Evolutionary conservation across 2,797 vertebrate genomes (phyloP).

Genomic region (Phataginus tricuspis): DNA sequence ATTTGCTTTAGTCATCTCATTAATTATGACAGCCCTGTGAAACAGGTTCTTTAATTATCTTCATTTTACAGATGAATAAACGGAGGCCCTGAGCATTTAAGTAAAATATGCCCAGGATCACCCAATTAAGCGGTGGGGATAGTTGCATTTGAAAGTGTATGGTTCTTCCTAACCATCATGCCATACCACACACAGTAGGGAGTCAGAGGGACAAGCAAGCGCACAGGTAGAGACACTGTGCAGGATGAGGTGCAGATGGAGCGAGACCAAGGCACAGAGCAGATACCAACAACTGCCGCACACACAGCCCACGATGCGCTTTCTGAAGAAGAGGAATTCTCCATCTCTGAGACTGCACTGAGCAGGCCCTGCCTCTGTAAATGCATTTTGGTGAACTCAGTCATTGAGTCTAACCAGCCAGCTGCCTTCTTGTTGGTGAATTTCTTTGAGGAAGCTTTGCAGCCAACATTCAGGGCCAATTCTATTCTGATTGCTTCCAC

Average conservation of each 20-base stretch:
- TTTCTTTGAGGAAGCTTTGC: not conserved
- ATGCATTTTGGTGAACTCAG: not conserved
- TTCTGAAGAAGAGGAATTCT: not conserved
- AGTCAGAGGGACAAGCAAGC: not conserved
- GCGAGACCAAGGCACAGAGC: rapidly evolving
- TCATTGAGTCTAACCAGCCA: not conserved
- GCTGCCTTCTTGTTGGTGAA: not conserved
- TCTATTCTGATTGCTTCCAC: slow-evolving; percentile 42
- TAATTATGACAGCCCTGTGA: not conserved
- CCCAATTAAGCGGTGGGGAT: not conserved
- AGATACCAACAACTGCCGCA: not conserved
- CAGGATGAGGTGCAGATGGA: not conserved
- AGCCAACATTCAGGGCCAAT: rapidly evolving
- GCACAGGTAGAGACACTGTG: not conserved
- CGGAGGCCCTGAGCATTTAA: not conserved
- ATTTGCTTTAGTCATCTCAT: not conserved
- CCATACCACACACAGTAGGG: not conserved
- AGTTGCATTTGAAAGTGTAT: not conserved
- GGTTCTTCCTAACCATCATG: not conserved
- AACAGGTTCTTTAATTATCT: slow-evolving; percentile 43
- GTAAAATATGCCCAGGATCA: not conserved
- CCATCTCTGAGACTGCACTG: not conserved
- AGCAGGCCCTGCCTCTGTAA: not conserved
- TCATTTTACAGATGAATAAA: slow-evolving; percentile 32
- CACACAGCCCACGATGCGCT: not conserved